phyloP scores from a whole-genome alignment of 2,888 invertebrate genomes.

The Heliconius erato region DNA sequence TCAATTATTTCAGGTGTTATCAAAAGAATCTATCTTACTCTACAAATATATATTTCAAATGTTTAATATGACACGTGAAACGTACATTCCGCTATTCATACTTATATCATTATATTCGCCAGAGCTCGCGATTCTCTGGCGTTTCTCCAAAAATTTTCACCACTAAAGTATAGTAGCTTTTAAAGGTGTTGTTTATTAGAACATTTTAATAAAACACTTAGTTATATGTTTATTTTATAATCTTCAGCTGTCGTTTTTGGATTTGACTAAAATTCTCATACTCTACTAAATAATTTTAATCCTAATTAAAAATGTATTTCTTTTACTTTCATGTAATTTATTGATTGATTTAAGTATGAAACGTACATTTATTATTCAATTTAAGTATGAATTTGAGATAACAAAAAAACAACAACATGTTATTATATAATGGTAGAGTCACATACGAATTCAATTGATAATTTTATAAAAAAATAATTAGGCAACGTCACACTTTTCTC shows the following conservation, averaged over 20 bases:
- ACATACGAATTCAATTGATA: too few relatives aligned
- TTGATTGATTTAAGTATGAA: too few relatives aligned
- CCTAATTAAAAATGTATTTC: neutral
- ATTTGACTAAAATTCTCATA: neutral
- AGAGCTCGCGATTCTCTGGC: slow-evolving; percentile 32
- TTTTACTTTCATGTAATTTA: neutral
- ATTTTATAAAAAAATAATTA: too few relatives aligned
- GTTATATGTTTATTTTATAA: slow-evolving; percentile 21
- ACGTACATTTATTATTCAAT: too few relatives aligned
- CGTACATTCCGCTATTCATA: neutral
- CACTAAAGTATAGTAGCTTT: slow-evolving; percentile 29
- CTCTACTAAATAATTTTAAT: neutral
- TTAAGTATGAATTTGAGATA: too few relatives aligned
- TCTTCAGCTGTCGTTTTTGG: neutral
- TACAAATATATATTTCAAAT: neutral
- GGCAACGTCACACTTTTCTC: too few relatives aligned
- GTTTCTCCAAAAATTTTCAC: slow-evolving; percentile 27
- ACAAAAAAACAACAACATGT: too few relatives aligned
- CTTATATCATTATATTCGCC: slow-evolving; percentile 22
- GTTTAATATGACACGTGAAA: slow-evolving; percentile 4
- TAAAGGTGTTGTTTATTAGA: slow-evolving; percentile 45
- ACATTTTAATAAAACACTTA: slow-evolving; percentile 42
- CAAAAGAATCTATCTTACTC: neutral
- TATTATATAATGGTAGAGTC: too few relatives aligned
- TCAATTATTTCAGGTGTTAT: neutral